phyloP scores from a whole-genome alignment of 2,797 vertebrate genomes.

The Macropodus opercularis region DNA sequence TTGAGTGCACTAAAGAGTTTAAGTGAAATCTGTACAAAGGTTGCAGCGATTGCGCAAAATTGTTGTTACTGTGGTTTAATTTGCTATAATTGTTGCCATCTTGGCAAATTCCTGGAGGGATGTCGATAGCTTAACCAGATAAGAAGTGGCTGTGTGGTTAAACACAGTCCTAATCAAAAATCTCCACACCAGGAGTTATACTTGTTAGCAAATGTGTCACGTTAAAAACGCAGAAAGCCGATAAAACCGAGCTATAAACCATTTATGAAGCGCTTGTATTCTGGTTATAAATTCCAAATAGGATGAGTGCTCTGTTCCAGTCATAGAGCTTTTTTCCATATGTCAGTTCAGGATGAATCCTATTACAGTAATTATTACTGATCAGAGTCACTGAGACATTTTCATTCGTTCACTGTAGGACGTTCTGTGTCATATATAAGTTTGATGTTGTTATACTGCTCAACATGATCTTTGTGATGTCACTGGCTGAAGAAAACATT shows the following conservation, averaged over 20 bases:
- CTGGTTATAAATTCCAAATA: neutral
- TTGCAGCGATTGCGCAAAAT: too few relatives aligned
- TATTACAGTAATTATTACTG: neutral
- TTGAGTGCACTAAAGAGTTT: too few relatives aligned
- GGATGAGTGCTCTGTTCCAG: neutral
- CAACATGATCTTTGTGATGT: too few relatives aligned
- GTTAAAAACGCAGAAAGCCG: neutral
- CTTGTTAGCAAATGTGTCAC: neutral
- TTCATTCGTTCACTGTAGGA: neutral
- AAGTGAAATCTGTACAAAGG: too few relatives aligned
- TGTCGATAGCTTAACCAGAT: neutral
- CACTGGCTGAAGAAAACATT: too few relatives aligned
- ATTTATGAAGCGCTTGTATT: neutral
- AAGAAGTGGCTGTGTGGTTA: neutral
- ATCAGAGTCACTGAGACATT: conserved; percentile 1
- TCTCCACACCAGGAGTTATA: neutral
- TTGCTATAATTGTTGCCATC: too few relatives aligned
- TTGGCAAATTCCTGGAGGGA: too few relatives aligned
- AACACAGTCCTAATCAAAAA: too few relatives aligned
- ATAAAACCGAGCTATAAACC: neutral
- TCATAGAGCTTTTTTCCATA: neutral
- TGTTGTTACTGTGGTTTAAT: too few relatives aligned
- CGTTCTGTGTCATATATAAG: neutral
- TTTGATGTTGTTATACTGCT: neutral
- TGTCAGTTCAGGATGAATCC: neutral